Conservation (phyloP, 2,797 vertebrate species). For the Ateles fusciceps region DNA sequence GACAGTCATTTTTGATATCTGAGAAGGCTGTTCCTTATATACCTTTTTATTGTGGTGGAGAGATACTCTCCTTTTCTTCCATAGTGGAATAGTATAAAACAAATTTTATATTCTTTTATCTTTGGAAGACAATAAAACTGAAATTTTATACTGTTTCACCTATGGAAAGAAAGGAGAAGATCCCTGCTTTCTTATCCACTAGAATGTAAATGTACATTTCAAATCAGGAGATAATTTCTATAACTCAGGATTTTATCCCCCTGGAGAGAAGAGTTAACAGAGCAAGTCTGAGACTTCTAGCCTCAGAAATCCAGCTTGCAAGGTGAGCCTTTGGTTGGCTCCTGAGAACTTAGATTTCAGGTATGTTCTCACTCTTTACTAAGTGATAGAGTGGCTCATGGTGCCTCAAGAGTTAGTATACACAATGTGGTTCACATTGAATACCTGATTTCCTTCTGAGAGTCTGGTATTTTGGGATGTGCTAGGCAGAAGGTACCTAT, state of each 20-base stretch:
- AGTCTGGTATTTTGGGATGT: background rate
- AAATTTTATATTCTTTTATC: too few species aligned
- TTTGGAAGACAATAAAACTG: too few species aligned
- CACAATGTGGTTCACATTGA: accelerated
- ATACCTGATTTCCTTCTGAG: background rate
- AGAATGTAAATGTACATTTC: too few species aligned
- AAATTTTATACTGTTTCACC: too few species aligned
- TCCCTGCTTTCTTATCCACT: background rate
- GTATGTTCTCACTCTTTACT: accelerated
- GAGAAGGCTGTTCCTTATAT: background rate
- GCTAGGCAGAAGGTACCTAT: background rate
- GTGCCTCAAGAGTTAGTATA: accelerated
- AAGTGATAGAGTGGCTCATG: accelerated
- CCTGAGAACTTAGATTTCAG: background rate
- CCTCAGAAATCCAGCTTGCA: too few species aligned
- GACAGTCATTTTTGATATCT: too few species aligned
- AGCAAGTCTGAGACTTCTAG: accelerated
- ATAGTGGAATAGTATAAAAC: too few species aligned
- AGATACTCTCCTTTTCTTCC: too few species aligned
- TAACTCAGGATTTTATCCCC: accelerated
- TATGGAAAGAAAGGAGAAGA: background rate
- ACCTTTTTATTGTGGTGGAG: background rate
- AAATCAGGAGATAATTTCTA: too few species aligned
- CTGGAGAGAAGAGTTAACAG: background rate
- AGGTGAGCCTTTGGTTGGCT: background rate